Base-by-base conservation (phyloP, 1,140 invertebrate species). In the Sarcophaga peregrina region DNA sequence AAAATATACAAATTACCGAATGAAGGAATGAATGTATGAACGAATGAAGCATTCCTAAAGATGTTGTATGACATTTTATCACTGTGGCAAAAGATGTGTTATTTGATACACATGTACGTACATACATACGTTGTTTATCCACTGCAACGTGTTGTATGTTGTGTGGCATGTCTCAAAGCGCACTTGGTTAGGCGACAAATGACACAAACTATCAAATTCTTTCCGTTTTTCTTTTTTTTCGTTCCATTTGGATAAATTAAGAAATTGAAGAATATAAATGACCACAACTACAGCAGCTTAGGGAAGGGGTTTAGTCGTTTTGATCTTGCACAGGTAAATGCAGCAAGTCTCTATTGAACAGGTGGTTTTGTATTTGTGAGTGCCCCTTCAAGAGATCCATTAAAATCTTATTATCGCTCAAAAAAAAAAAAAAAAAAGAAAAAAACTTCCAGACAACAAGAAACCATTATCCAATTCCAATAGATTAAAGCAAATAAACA, bases 211-310 rank as follows among this genome's bases (percentile, higher is more conserved):
- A 37, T 37, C 25, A 37, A n/a, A 37, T 37, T 37, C 25, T 37
- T 37, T 37, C 25, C 25, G 47, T 74, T 9, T 47, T 37, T 50
- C 5, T 78, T 78, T 78, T 50, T 20, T 50, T 47, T 75, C 8
- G 0, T 46, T 20, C 2, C 20, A 20, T 0, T 25, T 17, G 17
- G 75, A 78, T 78, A 78, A 46, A 17, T n/a, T 45, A 8, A 10
- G 48, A 78, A 78, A 78, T 78, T 78, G 75, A 78, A 50, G n/a
- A 78, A 50, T 78, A 78, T 78, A 78, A 78, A 78, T 78, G 75
- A 78, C 75, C 47, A 52, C 13, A 37, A 50, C 20, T 68, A 68
- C n/a, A 68, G 3, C n/a, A 76, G 47, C 37, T 50, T 78, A 25
- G 50, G 75, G 48, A 78, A 78, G 47, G 25, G 50, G 7, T 17